Conservation (phyloP, 2,888 invertebrate species). For the Dasypolia templi region DNA sequence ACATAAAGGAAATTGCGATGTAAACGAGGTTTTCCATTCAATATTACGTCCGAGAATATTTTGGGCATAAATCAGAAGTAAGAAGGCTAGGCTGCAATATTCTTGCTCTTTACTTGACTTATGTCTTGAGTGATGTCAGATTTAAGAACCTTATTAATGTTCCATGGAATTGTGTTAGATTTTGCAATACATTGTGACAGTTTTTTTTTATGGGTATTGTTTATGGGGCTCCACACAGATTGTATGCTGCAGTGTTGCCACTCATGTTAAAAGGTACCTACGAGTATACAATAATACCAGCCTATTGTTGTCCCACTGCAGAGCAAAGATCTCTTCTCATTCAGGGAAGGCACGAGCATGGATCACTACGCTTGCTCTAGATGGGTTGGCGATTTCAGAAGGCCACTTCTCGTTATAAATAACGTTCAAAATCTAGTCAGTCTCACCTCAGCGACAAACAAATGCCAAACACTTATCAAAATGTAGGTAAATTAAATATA, state of each 20-base stretch:
- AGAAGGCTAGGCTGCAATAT: constrained; percentile 41
- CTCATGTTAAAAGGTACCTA: not conserved
- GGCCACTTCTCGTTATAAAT: too few species aligned
- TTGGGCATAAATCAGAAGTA: constrained; percentile 65
- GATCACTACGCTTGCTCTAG: too few species aligned
- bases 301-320: too few species aligned
- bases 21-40: constrained; percentile 65
- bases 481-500: too few species aligned
- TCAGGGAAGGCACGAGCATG: too few species aligned
- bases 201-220: not conserved
- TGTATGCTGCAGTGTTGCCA: too few species aligned
- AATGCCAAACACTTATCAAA: too few species aligned
- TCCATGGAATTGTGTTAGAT: constrained; percentile 19
- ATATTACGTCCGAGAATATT: constrained; percentile 69
- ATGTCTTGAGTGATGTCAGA: constrained; percentile 51
- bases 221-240: not conserved
- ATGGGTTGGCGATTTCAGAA: too few species aligned
- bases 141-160: constrained; percentile 52
- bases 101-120: constrained; percentile 43
- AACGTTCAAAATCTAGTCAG: too few species aligned
- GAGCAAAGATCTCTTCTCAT: too few species aligned
- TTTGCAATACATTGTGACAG: constrained; percentile 1
- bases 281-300: too few species aligned
- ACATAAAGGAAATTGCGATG: constrained; percentile 75
- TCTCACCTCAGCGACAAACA: too few species aligned